Evolutionary conservation across 2,888 invertebrate species (phyloP), one percentile per base, ranked within the genome.

Genomic region (Hirtodrosophila alboralis): DNA sequence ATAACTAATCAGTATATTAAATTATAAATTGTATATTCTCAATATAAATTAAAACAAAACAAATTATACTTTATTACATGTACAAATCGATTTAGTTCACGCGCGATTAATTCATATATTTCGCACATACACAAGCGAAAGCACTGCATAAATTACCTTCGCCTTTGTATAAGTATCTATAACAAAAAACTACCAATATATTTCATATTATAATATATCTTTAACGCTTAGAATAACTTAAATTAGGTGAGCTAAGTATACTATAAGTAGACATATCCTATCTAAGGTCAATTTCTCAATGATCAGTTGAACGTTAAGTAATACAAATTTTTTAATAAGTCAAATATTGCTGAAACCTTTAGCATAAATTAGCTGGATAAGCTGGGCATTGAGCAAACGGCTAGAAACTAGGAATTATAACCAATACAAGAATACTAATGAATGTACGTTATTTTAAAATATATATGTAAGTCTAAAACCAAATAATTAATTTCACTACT

Each of bases 111-210:
- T 31, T 53, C 44, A 64, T 57, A 61, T 71, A 72, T 76, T 72
- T 71, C 66, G 75, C 77, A 86, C 84, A 75, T n/a, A n/a, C 75
- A 73, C 69, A 79, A 76, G 75, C 68, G 75, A 71, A 71, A 45
- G 65, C 71, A 73, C 77, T 38, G 2, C 16, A 43, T 45, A 58
- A 51, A 51, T 58, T 34, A 47, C 5, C n/a, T 45, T 33, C 54
- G 53, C 49, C 54, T 54, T 14, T 2, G n/a, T n/a, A n/a, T n/a
- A 10, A 9, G 23, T 31, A n/a, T 23, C 23, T 33, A 23, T 45
- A 21, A 13, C 13, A 18, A 3, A 18, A 4, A 18, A 30, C 12
- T 18, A 9, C 30, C 10, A 1, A 9, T 5, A 14, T 12, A 5
- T 18, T 5, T 18, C 2, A 18, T 18, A 18, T 1, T 18, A 18